These are phyloP conservation scores for Atopsyche davidsoni DNA, from an alignment of 1,140 invertebrate species.

Conservation along the genomic window DNA sequence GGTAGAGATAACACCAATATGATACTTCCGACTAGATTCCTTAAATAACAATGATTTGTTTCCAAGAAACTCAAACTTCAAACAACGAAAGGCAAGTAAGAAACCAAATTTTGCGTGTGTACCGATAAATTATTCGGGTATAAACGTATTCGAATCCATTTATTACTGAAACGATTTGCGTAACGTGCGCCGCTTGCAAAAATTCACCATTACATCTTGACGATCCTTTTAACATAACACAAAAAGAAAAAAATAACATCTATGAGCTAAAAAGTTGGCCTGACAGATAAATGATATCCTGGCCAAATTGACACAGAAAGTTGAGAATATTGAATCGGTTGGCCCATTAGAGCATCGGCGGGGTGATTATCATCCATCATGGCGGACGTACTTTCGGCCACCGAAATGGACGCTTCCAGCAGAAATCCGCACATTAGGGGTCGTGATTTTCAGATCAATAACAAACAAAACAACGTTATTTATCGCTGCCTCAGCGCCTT, in stretches of 20 bases:
- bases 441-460: neutral
- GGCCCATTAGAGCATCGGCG: conserved; percentile 18
- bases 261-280: conserved; percentile 13
- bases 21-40: too few species aligned
- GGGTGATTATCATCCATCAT: conserved; percentile 26
- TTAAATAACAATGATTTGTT: too few species aligned
- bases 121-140: neutral
- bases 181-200: neutral
- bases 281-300: conserved; percentile 12
- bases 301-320: conserved; percentile 17
- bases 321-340: conserved; percentile 23
- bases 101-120: neutral
- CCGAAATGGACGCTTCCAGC: conserved; percentile 1
- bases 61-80: too few species aligned
- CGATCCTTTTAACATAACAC: too few species aligned
- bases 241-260: too few species aligned
- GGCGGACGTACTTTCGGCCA: neutral
- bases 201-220: too few species aligned
- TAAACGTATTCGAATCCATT: neutral
- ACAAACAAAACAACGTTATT: neutral
- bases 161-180: neutral
- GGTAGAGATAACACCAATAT: too few species aligned
- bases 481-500: too few species aligned
- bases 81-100: neutral
- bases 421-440: neutral